Evolutionary conservation across 2,113 vertebrate species (phyloP).

Genomic region (Eurystomus gularis): DNA sequence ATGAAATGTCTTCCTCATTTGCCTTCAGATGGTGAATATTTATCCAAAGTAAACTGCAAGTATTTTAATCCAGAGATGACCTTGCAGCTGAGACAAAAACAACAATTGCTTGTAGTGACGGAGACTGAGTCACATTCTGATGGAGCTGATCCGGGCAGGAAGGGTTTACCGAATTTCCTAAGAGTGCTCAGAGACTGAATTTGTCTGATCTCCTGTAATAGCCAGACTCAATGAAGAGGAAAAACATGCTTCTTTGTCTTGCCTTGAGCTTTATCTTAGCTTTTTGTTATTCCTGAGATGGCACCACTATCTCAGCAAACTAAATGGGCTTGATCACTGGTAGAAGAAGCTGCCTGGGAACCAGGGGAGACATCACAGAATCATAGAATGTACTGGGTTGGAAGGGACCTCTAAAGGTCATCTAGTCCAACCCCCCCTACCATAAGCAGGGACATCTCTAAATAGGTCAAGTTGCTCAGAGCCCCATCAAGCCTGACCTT

Average conservation of each 20-base stretch:
- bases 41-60: conserved; percentile 6
- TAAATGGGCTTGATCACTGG: neutral
- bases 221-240: neutral
- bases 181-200: neutral
- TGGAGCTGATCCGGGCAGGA: neutral
- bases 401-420: no score
- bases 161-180: conserved; percentile 26
- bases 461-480: no score
- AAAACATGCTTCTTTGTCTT: neutral
- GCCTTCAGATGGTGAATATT: neutral
- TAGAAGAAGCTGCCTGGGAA: neutral
- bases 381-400: no score
- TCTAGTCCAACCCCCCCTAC: no score
- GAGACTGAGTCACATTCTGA: conserved; percentile 9
- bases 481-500: no score
- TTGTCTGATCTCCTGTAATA: neutral
- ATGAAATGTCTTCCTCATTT: neutral
- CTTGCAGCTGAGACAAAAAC: conserved; percentile 37
- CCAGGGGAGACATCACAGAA: neutral
- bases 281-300: neutral
- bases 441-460: no score
- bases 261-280: neutral
- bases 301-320: neutral
- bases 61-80: conserved; percentile 27
- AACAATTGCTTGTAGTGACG: neutral